These are phyloP conservation scores for Pocillopora damicornis DNA, from an alignment of 64 coral and sea anemone species.

Conservation along the genomic window DNA sequence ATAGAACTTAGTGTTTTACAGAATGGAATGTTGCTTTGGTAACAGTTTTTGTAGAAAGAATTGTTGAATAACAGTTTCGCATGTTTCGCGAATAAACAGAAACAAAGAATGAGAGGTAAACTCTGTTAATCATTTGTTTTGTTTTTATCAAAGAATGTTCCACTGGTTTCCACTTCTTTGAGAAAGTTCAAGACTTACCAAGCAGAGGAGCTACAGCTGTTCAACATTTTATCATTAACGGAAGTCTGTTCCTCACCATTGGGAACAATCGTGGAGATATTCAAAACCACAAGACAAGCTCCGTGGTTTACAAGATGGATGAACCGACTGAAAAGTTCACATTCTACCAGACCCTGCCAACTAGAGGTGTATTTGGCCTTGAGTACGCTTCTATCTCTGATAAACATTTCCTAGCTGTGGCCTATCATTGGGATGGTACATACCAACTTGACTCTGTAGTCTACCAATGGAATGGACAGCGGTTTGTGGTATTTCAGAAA, in stretches of 20 bases:
- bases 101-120: no score
- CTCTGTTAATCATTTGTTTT: not conserved
- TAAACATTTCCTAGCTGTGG: constrained; percentile 9
- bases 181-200: constrained; percentile 1
- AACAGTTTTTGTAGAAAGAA: no score
- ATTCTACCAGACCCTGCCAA: not conserved
- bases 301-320: constrained; percentile 7
- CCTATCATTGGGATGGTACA: not conserved
- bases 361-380: not conserved
- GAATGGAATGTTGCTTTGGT: no score
- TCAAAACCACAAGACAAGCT: not conserved
- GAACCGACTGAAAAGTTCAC: not conserved
- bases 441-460: not conserved
- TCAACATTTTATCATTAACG: not conserved
- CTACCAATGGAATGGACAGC: not conserved
- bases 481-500: constrained; percentile 3
- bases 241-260: not conserved
- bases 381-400: not conserved
- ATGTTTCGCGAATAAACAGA: no score
- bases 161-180: constrained; percentile 10
- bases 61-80: no score
- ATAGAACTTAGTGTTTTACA: no score
- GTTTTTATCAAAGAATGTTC: not conserved
- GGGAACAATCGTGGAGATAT: not conserved
- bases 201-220: not conserved